These are phyloP conservation scores for Cirrhinus mrigala DNA, from an alignment of 2,797 vertebrate genomes.

Conservation along the genomic window DNA sequence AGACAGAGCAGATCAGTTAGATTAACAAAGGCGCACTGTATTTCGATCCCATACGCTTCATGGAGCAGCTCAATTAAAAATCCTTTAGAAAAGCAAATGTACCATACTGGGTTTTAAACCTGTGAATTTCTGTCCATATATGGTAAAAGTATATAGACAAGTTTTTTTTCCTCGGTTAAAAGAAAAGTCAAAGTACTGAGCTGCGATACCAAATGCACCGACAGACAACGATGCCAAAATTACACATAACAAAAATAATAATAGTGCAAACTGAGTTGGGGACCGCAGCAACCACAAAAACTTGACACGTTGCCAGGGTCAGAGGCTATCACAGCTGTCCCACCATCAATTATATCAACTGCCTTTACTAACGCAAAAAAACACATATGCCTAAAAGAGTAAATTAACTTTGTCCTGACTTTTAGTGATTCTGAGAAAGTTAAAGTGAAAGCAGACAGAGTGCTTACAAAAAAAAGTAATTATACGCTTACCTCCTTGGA, in stretches of 20 bases:
- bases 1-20: slow-evolving; percentile 10
- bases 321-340: not conserved
- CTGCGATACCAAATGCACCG: not conserved
- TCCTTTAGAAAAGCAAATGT: not conserved
- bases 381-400: too few species aligned
- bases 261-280: not conserved
- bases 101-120: not conserved
- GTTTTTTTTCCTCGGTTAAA: not conserved
- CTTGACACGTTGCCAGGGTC: slow-evolving; percentile 24
- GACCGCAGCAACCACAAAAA: not conserved
- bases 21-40: slow-evolving; percentile 18
- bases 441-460: too few species aligned
- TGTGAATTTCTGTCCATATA: not conserved
- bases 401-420: not conserved
- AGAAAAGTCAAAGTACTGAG: not conserved
- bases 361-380: not conserved
- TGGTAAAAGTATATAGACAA: not conserved
- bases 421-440: too few species aligned
- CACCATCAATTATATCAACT: not conserved
- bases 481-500: slow-evolving; percentile 53
- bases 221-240: not conserved
- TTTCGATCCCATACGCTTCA: not conserved
- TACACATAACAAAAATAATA: not conserved
- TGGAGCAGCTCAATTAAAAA: not conserved
- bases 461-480: slow-evolving; percentile 59